phyloP scores from a whole-genome alignment of 2,113 vertebrate species.

The Aptenodytes forsteri region DNA sequence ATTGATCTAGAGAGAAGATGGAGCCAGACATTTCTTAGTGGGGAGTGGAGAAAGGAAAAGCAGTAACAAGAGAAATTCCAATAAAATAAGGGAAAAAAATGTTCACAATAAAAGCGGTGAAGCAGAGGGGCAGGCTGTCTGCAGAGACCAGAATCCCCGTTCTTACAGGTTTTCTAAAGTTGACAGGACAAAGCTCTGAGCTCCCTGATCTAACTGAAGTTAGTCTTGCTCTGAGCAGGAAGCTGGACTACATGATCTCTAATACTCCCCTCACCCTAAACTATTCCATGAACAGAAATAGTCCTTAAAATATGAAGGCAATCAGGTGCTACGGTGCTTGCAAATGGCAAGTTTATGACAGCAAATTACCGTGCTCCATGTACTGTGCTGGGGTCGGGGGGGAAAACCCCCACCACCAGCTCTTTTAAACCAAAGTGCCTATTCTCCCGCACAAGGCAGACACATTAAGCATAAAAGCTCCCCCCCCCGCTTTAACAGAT shows the following conservation, averaged over 20 bases:
- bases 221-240: not conserved
- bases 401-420: not conserved
- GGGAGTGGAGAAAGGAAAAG: not conserved
- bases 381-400: not conserved
- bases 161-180: not conserved
- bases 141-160: not conserved
- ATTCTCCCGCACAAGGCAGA: not conserved
- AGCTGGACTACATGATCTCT: not conserved
- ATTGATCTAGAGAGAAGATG: not conserved
- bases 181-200: not conserved
- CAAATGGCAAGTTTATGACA: not conserved
- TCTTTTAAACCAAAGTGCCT: not conserved
- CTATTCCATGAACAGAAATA: not conserved
- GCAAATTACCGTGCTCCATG: not conserved
- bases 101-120: not conserved
- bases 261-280: not conserved
- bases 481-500: not conserved
- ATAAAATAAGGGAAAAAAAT: not conserved
- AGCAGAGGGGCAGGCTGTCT: not conserved
- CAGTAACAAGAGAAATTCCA: not conserved
- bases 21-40: not conserved
- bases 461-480: not conserved
- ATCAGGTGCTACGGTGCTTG: not conserved
- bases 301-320: not conserved
- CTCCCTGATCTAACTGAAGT: not conserved